phyloP scores from a whole-genome alignment of 2,113 vertebrate species.

The Tychaedon coryphoeus region DNA sequence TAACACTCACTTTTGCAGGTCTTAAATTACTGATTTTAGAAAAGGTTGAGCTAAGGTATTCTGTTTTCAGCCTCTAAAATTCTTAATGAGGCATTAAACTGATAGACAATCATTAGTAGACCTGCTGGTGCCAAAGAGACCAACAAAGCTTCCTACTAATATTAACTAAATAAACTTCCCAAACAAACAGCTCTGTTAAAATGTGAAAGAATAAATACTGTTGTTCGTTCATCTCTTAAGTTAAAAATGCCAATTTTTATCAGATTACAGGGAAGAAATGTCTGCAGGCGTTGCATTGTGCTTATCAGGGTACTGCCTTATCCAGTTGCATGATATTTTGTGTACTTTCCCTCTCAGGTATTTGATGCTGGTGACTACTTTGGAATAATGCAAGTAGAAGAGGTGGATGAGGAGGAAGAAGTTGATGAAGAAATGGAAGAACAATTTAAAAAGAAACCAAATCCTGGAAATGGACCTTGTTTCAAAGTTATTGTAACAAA shows the following conservation, averaged over 20 bases:
- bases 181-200: neutral
- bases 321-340: neutral
- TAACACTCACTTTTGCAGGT: neutral
- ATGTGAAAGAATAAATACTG: neutral
- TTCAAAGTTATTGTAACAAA: constrained; percentile 89
- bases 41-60: neutral
- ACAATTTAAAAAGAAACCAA: constrained; percentile 45
- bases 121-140: neutral
- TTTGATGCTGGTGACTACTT: constrained; percentile 95
- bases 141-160: neutral
- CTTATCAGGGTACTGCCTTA: neutral
- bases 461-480: constrained; percentile 61
- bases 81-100: neutral
- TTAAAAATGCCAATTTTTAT: neutral
- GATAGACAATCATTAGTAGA: neutral
- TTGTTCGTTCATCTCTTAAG: neutral
- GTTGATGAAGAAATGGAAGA: constrained; percentile 55
- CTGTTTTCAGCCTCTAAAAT: neutral
- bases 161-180: neutral
- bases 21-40: neutral
- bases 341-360: constrained; percentile 70
- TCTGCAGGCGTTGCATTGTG: neutral
- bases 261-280: neutral
- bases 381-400: constrained; percentile 89
- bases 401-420: constrained; percentile 67